Evolutionary conservation across 2,888 invertebrate species (phyloP).

Genomic region (Frankliniella intonsa): DNA sequence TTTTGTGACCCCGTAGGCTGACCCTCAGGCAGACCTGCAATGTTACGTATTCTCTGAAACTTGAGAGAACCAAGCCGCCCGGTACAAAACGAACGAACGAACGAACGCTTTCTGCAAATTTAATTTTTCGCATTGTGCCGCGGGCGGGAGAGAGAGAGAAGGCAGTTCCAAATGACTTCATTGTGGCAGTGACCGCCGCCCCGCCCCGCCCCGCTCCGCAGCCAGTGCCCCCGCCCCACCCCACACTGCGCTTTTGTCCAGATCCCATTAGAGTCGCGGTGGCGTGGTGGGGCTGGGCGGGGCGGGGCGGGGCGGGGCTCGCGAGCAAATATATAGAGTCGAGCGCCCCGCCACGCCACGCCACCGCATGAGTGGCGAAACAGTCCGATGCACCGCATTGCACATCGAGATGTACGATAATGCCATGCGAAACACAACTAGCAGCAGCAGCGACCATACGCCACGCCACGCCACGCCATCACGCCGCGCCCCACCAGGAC

Average conservation of each 20-base stretch:
- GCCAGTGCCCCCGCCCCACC: not conserved
- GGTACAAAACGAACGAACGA: no score
- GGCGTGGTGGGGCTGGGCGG: not conserved
- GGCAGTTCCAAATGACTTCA: conserved; percentile 8
- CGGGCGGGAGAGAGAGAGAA: conserved; percentile 25
- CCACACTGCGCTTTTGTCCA: not conserved
- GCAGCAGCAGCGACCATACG: not conserved
- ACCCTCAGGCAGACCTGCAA: no score
- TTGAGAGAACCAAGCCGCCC: no score
- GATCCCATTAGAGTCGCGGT: not conserved
- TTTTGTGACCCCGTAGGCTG: no score
- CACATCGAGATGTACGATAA: no score
- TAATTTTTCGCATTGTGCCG: not conserved
- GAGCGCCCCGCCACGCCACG: not conserved
- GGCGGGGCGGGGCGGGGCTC: not conserved
- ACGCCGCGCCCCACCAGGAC: not conserved
- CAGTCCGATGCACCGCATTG: no score
- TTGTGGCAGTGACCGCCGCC: not conserved
- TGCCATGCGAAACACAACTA: not conserved
- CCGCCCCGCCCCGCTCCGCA: not conserved
- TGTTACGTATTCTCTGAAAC: no score
- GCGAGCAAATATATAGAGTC: not conserved
- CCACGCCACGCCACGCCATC: not conserved
- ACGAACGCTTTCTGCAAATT: no score
- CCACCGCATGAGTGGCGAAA: not conserved